Percentiles rank a stretch among this genome's conserved stretches.
These are phyloP conservation scores for Steatornis caripensis DNA, from an alignment of 2,113 vertebrate species.

Conservation along the genomic window DNA sequence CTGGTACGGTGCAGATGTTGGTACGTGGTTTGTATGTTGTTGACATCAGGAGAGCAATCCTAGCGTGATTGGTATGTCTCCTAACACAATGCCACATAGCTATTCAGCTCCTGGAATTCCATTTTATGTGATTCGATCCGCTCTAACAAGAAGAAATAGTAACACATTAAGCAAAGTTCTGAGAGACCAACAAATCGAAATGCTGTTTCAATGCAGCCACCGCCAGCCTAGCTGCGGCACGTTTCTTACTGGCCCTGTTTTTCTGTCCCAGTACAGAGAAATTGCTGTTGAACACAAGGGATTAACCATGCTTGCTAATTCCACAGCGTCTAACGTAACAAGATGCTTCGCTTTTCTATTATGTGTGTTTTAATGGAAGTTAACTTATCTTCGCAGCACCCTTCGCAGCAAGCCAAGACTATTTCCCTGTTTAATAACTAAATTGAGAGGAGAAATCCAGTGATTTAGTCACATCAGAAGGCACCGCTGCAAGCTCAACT, in stretches of 20 bases:
- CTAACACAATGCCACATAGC: background rate
- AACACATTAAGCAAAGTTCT: slow-evolving; percentile 24
- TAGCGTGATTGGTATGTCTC: background rate
- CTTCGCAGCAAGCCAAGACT: background rate
- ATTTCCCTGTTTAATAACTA: background rate
- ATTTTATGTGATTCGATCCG: slow-evolving; percentile 5
- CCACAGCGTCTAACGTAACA: background rate
- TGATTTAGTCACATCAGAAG: background rate
- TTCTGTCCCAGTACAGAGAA: background rate
- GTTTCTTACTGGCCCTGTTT: background rate
- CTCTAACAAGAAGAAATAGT: slow-evolving; percentile 10
- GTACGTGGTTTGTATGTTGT: background rate
- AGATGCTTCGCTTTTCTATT: background rate
- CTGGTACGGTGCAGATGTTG: background rate
- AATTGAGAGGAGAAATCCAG: background rate
- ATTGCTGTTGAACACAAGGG: background rate
- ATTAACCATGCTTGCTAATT: background rate
- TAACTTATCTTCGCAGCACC: background rate
- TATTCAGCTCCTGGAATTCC: slow-evolving; percentile 23
- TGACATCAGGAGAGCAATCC: slow-evolving; percentile 7
- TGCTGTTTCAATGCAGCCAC: background rate
- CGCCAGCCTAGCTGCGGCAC: background rate
- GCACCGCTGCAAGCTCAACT: background rate
- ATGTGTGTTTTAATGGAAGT: background rate
- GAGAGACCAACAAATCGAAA: slow-evolving; percentile 19